Evolutionary conservation across 1,140 invertebrate species (phyloP).

Genomic region (Drosophila repleta): DNA sequence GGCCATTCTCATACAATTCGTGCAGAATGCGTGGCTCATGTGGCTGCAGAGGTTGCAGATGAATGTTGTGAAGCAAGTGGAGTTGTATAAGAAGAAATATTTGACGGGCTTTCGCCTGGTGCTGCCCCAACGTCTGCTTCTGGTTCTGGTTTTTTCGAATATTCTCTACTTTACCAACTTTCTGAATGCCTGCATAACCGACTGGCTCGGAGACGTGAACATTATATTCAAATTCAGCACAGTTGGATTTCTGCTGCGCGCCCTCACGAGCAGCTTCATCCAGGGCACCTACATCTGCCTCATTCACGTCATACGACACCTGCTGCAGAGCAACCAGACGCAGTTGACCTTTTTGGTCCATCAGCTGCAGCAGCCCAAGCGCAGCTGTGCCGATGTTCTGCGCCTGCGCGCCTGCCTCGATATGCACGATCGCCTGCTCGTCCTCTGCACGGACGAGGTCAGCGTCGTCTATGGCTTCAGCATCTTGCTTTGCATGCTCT

Average conservation of each 20-base stretch:
- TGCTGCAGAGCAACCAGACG: slow-evolving; percentile 48
- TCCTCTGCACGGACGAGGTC: slow-evolving; percentile 61
- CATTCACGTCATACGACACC: slow-evolving; percentile 47
- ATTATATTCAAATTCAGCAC: slow-evolving; percentile 48
- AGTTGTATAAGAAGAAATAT: slow-evolving; percentile 46
- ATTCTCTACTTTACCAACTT: slow-evolving; percentile 49
- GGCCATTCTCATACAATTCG: slow-evolving; percentile 49
- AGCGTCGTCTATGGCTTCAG: slow-evolving; percentile 70
- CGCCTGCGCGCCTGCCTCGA: slow-evolving; percentile 54
- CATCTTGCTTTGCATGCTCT: slow-evolving; percentile 51
- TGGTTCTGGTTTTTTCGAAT: slow-evolving; percentile 41
- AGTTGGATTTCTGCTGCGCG: slow-evolving; percentile 61
- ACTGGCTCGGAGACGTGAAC: slow-evolving; percentile 41
- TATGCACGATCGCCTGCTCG: slow-evolving; percentile 60
- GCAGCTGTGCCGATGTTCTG: slow-evolving; percentile 8
- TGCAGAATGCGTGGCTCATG: slow-evolving; percentile 68
- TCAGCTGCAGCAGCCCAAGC: slow-evolving; percentile 41
- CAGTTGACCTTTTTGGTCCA: slow-evolving; percentile 27
- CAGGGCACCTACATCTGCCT: slow-evolving; percentile 62
- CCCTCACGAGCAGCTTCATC: slow-evolving; percentile 60
- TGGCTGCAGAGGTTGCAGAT: slow-evolving; percentile 56
- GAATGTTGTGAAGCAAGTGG: slow-evolving; percentile 53
- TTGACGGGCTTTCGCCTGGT: slow-evolving; percentile 4
- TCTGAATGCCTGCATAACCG: slow-evolving; percentile 14
- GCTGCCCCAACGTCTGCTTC: slow-evolving; percentile 49